Base-by-base conservation (phyloP, 2,113 vertebrate species). In the Indri indri region DNA sequence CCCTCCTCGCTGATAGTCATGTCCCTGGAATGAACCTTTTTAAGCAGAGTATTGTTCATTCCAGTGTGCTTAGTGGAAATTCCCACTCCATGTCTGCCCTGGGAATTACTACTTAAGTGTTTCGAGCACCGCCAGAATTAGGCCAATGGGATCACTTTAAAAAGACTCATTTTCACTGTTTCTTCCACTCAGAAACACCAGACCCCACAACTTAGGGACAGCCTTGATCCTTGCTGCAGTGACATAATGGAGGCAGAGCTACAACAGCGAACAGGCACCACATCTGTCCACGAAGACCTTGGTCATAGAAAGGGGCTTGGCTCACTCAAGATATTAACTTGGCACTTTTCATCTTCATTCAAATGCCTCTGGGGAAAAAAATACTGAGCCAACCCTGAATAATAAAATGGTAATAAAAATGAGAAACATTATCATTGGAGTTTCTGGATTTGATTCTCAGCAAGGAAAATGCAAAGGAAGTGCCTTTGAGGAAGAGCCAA, bases 401-500 rank as follows among this genome's bases (percentile, higher is more conserved):
- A 97, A 97, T 92, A 97, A 97, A 96, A 90, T 0, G 0, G 94
- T 92, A 88, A 84, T 97, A 98, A 97, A 98, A 97, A 95, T 73
- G 93, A 96, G 95, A 96, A 76, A 97, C 96, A 88, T 88, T 96
- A 96, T 98, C 96, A 94, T 11, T 77, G 90, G 73, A 80, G 95
- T 66, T 54, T 96, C 96, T 97, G 97, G 96, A 97, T 97, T 97
- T 97, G 94, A 97, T 97, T 98, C 96, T 92, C 94, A 52, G 95
- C 57, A 93, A 81, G 97, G 89, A 94, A 94, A 92, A 97, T 22
- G 50, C 42, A 92, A n/a, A 97, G 93, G 84, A 96, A 85, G 80
- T 94, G 88, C 90, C 96, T 97, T 97, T 98, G 97, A 97, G 97
- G 92, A 97, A 97, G 88, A 89, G 96, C 97, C 97, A 98, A 96